Conservation (phyloP, 2,113 vertebrate genomes). For the Ictalurus punctatus region DNA sequence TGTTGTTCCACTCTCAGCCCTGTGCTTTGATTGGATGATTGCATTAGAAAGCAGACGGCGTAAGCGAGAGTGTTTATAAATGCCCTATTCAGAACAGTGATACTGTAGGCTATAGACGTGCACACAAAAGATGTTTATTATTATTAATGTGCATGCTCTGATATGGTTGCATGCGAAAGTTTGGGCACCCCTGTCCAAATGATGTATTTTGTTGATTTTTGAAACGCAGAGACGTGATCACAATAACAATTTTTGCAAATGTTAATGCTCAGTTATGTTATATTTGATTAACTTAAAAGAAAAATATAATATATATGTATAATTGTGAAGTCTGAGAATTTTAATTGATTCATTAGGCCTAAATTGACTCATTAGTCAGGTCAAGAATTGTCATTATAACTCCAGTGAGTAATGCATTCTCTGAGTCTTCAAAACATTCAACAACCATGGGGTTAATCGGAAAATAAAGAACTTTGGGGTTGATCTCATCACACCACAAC, state of each 20-base stretch:
- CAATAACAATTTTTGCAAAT: background rate
- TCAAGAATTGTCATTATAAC: background rate
- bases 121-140: background rate
- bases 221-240: background rate
- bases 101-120: background rate
- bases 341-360: background rate
- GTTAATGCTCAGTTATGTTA: background rate
- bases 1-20: slow-evolving; percentile 11
- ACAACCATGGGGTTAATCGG: background rate
- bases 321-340: background rate
- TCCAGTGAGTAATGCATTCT: background rate
- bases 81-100: background rate
- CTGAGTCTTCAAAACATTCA: background rate
- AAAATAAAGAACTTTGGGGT: background rate
- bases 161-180: background rate
- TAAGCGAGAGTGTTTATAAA: background rate
- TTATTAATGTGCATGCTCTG: background rate
- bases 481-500: background rate
- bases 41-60: background rate
- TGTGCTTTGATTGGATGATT: slow-evolving; percentile 6
- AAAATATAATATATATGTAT: background rate
- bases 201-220: background rate
- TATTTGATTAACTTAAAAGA: background rate
- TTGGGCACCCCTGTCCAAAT: background rate
- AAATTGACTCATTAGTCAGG: background rate